Evolutionary conservation across 2,888 invertebrate genomes (phyloP), one percentile per base, ranked within the genome.

Genomic region (Tenthredo amoena): DNA sequence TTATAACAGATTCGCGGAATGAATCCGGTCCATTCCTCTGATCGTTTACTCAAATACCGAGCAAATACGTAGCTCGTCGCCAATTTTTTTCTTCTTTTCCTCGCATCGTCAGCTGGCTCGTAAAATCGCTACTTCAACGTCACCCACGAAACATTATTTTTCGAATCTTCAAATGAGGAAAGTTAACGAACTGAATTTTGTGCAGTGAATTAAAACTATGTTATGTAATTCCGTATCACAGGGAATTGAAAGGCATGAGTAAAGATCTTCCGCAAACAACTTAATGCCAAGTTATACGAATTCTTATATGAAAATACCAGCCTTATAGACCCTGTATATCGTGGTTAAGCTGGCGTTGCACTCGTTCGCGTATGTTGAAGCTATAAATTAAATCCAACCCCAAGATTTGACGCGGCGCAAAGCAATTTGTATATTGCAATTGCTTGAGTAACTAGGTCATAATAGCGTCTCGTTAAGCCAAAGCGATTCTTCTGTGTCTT

Each of bases 361-460:
- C 31, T 47, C 18, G 83, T 68, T 68, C 10, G n/a, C 68, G 71
- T 31, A 26, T 37, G 50, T 68, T 47, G 26, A 47, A 31, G 58
- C 62, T 37, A 58, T 81, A 81, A 81, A 81, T 81, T 81, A 81
- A 81, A 58, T 81, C 37, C 58, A 58, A 58, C 81, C 81, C 81
- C 31, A 81, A 81, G 58, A 81, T 81, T 81, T 81, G 81, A 81
- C 68, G 68, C 83, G 47, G 65, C 68, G 71, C 65, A 31, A 47
- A 71, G 83, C 68, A 83, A 83, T 83, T 83, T 83, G 71, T 83
- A 83, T 71, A 83, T 83, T 34, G 83, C 68, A 26, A 68, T 68
- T 68, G 82, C 77, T 79, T 81, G 86, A 87, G 87, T 86, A 89
- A 89, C 89, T 89, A 85, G 89, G 89, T 89, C 89, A 88, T 87